Evolutionary conservation across 2,888 invertebrate genomes (phyloP).

Genomic region (Amphiduros pacificus): DNA sequence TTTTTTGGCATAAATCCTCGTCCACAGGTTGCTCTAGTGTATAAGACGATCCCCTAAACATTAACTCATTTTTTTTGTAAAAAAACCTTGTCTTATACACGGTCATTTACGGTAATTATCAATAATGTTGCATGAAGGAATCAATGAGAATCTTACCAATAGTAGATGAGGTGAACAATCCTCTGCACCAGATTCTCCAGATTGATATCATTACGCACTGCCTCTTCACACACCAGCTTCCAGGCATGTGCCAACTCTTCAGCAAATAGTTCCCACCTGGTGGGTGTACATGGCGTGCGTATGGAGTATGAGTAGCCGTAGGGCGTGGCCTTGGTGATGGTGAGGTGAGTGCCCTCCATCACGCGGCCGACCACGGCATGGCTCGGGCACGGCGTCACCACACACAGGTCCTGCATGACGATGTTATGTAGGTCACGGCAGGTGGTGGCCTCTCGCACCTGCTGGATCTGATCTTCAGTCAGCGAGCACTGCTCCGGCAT

Average conservation of each 20-base stretch:
- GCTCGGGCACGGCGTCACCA: constrained; percentile 10
- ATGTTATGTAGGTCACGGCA: constrained; percentile 4
- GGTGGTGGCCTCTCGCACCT: background rate
- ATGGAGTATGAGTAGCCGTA: constrained; percentile 9
- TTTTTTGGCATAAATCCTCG: no score
- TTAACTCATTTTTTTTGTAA: no score
- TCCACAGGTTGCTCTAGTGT: no score
- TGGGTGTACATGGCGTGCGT: constrained; percentile 8
- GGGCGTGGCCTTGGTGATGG: background rate
- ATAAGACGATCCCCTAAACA: no score
- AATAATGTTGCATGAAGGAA: no score
- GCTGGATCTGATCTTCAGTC: background rate
- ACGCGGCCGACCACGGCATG: constrained; percentile 2
- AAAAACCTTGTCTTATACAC: no score
- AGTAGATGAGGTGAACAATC: constrained; percentile 9
- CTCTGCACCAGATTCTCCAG: constrained; percentile 6
- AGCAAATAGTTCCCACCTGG: constrained; percentile 8
- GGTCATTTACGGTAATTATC: no score
- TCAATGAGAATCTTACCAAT: no score
- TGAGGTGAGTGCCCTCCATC: constrained; percentile 12
- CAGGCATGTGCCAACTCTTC: constrained; percentile 7
- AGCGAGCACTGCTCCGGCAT: constrained; percentile 5
- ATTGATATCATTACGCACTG: background rate
- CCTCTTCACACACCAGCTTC: constrained; percentile 6
- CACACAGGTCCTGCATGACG: constrained; percentile 7